phyloP scores from a whole-genome alignment of 2,797 vertebrate species.

The Chromobotia macracanthus region DNA sequence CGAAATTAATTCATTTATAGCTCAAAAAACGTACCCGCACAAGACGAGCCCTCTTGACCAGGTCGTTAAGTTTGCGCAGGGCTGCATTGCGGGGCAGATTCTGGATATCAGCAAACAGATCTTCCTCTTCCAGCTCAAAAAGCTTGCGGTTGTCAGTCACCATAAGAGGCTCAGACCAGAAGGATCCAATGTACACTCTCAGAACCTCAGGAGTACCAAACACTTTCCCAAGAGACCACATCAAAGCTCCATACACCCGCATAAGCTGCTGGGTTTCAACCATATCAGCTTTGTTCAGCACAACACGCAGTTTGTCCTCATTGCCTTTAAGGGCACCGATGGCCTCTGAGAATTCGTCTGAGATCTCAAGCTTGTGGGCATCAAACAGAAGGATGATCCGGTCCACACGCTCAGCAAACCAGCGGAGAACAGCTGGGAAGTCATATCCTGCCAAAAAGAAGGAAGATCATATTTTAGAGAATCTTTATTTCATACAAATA shows the following conservation, averaged over 20 bases:
- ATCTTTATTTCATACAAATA: neutral
- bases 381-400: slow-evolving; percentile 94
- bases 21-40: slow-evolving; percentile 81
- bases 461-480: neutral
- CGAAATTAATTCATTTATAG: neutral
- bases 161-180: slow-evolving; percentile 93
- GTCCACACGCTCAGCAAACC: slow-evolving; percentile 93
- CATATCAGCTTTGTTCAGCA: slow-evolving; percentile 96
- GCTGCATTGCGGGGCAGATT: slow-evolving; percentile 90
- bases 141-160: slow-evolving; percentile 85
- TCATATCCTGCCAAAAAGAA: slow-evolving; percentile 81
- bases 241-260: slow-evolving; percentile 92
- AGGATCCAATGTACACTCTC: slow-evolving; percentile 93
- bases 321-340: slow-evolving; percentile 89
- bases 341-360: slow-evolving; percentile 92
- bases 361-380: slow-evolving; percentile 96
- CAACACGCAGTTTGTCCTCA: slow-evolving; percentile 94
- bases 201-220: slow-evolving; percentile 92
- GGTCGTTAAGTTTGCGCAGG: slow-evolving; percentile 90
- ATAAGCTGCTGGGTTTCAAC: slow-evolving; percentile 95
- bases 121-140: slow-evolving; percentile 92
- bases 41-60: slow-evolving; percentile 89
- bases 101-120: slow-evolving; percentile 90
- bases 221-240: slow-evolving; percentile 95
- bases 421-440: slow-evolving; percentile 90